These are phyloP conservation scores for Philhelius pedissequus DNA, from an alignment of 2,888 invertebrate genomes.

Conservation along the genomic window DNA sequence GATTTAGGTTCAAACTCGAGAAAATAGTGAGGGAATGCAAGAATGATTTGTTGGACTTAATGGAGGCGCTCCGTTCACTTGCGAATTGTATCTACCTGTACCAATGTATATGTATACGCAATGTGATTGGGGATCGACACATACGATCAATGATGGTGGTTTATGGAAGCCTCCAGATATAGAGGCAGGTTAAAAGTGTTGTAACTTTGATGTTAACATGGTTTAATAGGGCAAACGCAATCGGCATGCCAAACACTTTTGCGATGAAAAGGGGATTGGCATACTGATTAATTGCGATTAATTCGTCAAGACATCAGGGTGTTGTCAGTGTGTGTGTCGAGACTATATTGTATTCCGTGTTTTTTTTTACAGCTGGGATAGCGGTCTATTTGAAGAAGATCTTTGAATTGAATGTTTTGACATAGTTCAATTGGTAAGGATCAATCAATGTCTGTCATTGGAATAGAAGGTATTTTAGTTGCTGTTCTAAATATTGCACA, in stretches of 20 bases:
- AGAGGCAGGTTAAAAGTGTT: constrained; percentile 35
- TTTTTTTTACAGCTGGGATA: neutral
- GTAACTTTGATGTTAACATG: constrained; percentile 49
- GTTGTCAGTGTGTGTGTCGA: neutral
- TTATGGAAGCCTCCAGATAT: constrained; percentile 37
- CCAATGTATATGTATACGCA: constrained; percentile 17
- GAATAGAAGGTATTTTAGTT: too few relatives aligned
- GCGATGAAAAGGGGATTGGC: constrained; percentile 46
- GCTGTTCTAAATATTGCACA: too few relatives aligned
- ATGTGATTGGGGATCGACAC: constrained; percentile 12
- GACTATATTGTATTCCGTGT: neutral
- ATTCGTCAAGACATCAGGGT: neutral
- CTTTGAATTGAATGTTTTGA: neutral
- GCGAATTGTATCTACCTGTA: neutral
- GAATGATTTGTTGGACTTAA: constrained; percentile 33
- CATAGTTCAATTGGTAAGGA: too few relatives aligned
- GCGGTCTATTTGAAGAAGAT: neutral
- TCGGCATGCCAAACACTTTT: constrained; percentile 28
- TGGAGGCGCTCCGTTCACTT: neutral
- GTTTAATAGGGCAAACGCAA: constrained; percentile 43
- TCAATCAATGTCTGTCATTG: too few relatives aligned
- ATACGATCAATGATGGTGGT: constrained; percentile 27
- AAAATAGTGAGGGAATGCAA: constrained; percentile 13
- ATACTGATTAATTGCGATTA: neutral
- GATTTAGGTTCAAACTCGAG: neutral